Evolutionary conservation across 2,113 vertebrate species (phyloP).

Genomic region (Caranx melampygus): DNA sequence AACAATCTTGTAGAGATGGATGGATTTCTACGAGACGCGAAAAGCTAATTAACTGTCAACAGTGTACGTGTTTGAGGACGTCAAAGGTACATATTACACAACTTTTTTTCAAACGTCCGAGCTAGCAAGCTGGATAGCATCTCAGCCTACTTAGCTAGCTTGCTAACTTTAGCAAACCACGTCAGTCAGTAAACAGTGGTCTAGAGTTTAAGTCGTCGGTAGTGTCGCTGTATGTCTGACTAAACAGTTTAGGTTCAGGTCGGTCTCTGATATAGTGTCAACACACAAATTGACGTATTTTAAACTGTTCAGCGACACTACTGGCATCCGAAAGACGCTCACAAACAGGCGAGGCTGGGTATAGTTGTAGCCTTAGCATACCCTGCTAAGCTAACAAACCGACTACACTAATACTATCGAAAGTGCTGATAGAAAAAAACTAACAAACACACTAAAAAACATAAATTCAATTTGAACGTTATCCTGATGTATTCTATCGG

Average conservation of each 20-base stretch:
- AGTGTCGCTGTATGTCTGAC: rapidly evolving
- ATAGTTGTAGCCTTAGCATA: neutral
- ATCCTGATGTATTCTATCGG: neutral
- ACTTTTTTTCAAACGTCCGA: slow-evolving; percentile 49
- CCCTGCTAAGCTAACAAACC: slow-evolving; percentile 30
- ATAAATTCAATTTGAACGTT: neutral
- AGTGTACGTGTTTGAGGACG: neutral
- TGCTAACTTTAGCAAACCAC: slow-evolving; percentile 45
- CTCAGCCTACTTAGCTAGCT: slow-evolving; percentile 7
- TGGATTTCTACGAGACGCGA: neutral
- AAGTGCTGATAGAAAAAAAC: too few relatives aligned
- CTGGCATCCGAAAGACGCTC: neutral
- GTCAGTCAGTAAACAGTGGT: neutral
- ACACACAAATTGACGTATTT: neutral
- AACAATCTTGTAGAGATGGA: neutral
- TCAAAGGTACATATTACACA: slow-evolving; percentile 50
- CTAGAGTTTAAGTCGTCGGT: rapidly evolving
- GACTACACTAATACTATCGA: neutral
- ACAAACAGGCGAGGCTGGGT: neutral
- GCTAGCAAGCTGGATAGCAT: neutral
- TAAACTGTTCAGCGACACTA: neutral
- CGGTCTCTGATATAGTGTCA: neutral
- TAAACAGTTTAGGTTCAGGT: too few relatives aligned
- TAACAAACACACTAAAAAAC: too few relatives aligned
- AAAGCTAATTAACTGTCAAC: neutral